Conservation (phyloP, 2,113 vertebrate species). For the Daphoenositta chrysoptera region DNA sequence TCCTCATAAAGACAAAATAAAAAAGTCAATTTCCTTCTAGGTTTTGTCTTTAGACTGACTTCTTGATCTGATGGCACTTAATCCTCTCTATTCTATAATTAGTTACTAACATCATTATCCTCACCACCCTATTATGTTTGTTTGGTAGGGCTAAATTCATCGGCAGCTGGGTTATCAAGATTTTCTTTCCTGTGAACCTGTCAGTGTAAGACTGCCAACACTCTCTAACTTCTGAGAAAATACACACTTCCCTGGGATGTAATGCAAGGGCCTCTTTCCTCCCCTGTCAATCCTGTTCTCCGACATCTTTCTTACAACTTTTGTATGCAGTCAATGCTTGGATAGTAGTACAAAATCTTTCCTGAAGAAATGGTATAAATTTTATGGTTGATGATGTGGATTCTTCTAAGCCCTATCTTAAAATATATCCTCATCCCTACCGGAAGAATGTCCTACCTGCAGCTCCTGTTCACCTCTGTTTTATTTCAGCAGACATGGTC, state of each 20-base stretch:
- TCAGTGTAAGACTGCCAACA: background rate
- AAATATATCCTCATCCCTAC: background rate
- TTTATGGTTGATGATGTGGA: background rate
- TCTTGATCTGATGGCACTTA: background rate
- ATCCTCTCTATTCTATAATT: background rate
- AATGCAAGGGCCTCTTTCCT: background rate
- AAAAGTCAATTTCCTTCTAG: accelerated
- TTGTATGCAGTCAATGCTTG: background rate
- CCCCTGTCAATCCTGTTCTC: background rate
- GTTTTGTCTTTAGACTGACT: background rate
- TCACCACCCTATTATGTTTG: background rate
- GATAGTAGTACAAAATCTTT: background rate
- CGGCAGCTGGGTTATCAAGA: accelerated
- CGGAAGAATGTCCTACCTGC: background rate
- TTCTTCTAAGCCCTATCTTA: background rate
- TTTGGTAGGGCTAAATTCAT: background rate
- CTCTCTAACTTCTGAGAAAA: background rate
- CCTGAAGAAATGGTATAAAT: background rate
- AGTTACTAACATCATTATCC: background rate
- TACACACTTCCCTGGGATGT: background rate
- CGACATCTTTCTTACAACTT: background rate
- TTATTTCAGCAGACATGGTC: background rate
- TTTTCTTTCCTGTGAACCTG: background rate
- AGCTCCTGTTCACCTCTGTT: background rate
- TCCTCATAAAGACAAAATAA: background rate